These are phyloP conservation scores for Thalassarche chlororhynchos DNA, from an alignment of 2,113 vertebrate species.

Conservation along the genomic window DNA sequence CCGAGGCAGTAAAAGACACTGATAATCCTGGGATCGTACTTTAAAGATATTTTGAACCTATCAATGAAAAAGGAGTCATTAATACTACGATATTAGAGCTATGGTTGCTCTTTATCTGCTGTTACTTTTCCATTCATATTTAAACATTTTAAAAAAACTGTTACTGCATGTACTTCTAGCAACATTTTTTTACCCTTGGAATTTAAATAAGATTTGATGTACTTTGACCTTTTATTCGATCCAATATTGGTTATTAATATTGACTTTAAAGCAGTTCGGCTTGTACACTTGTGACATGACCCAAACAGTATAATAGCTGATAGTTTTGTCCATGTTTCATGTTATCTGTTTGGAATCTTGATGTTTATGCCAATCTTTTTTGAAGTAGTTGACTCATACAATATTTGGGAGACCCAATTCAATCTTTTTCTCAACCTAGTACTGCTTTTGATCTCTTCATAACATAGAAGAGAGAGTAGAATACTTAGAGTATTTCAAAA, in stretches of 20 bases:
- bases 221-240: background rate
- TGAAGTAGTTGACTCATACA: background rate
- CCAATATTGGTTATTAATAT: background rate
- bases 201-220: background rate
- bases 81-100: background rate
- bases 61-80: background rate
- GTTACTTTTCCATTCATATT: background rate
- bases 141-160: background rate
- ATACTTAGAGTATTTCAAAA: background rate
- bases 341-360: background rate
- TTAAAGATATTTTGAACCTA: background rate
- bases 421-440: background rate
- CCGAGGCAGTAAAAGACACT: background rate
- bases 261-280: slow-evolving; percentile 28
- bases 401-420: background rate
- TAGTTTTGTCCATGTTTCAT: background rate
- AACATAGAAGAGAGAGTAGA: background rate
- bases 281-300: background rate
- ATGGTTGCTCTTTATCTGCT: background rate
- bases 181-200: background rate
- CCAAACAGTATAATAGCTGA: background rate
- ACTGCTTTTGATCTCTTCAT: background rate
- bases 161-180: background rate
- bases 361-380: background rate
- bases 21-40: background rate